Evolutionary conservation across 2,797 vertebrate species (phyloP), one percentile per base, ranked within the genome.

Genomic region (Tragopan temminckii): DNA sequence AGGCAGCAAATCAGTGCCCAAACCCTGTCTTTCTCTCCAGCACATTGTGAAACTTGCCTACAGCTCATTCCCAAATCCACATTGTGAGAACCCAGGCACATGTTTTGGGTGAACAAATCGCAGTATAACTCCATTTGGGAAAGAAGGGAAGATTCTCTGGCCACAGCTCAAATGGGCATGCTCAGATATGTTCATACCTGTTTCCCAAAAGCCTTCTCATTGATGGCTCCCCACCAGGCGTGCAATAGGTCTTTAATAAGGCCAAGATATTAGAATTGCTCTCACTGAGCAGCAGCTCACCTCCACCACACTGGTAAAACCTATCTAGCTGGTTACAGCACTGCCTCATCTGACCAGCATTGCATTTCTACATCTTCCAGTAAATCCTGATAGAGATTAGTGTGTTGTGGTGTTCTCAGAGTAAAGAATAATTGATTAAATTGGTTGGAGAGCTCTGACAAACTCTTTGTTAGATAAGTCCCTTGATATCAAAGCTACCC

Each of bases 61-160:
- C 23, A 45, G 13, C 68, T 57, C 4, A 1, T 45, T 81, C 19
- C 68, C 50, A 19, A 69, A 4, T 55, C 23, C 7, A 9, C 3
- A 0, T 1, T 19, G 4, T 24, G 6, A n/a, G 45, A 71, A 38
- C 36, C 43, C 3, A 35, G 29, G 14, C 31, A 61, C 13, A 10
- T 2, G 5, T 36, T 89, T 46, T 23, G 8, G 9, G 43, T 10
- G 36, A 40, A 42, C 43, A 52, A 52, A 52, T 59, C 7, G 3
- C 31, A 29, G 8, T 43, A 0, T 42, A 77, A 57, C n/a, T 68
- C 20, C 7, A 20, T 4, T 3, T n/a, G 10, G 18, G 18, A 9
- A 80, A 63, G 38, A 66, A 53, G 10, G 19, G 7, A 75, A 79
- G 17, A 53, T 57, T 17, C 6, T 87, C 25, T 35, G 36, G 67